Percentiles rank a stretch among this genome's conserved stretches.
Evolutionary conservation across 2,113 vertebrate species (phyloP).

Genomic region (Seriola quinqueradiata): DNA sequence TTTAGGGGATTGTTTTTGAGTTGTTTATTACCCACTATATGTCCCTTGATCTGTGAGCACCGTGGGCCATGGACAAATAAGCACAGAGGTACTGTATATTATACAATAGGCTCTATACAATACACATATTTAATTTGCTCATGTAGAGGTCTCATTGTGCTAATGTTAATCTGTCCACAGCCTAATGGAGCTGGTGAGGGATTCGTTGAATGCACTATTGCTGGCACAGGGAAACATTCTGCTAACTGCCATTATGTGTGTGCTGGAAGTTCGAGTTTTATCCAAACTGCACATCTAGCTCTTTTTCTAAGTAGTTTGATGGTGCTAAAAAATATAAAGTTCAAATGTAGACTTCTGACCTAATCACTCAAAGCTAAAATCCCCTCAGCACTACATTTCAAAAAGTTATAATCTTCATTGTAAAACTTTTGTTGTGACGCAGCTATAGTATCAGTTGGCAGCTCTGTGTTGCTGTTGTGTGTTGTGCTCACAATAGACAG

Average conservation of each 20-base stretch:
- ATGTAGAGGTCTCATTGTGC: neutral
- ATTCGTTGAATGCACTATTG: neutral
- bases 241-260: neutral
- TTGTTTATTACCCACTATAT: neutral
- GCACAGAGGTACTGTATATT: neutral
- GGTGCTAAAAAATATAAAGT: no score
- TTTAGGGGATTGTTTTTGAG: neutral
- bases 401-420: neutral
- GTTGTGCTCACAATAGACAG: slow-evolving; percentile 1
- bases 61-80: neutral
- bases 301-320: neutral
- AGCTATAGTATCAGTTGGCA: neutral
- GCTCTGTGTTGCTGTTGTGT: neutral
- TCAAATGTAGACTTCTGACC: neutral
- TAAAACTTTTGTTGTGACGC: neutral
- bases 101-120: neutral
- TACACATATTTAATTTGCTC: neutral
- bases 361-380: neutral
- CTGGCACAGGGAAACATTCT: neutral
- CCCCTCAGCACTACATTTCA: neutral
- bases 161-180: neutral
- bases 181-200: neutral
- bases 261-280: neutral
- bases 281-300: neutral
- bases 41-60: neutral